Conservation (phyloP, 2,113 vertebrate species). For the Procavia capensis region DNA sequence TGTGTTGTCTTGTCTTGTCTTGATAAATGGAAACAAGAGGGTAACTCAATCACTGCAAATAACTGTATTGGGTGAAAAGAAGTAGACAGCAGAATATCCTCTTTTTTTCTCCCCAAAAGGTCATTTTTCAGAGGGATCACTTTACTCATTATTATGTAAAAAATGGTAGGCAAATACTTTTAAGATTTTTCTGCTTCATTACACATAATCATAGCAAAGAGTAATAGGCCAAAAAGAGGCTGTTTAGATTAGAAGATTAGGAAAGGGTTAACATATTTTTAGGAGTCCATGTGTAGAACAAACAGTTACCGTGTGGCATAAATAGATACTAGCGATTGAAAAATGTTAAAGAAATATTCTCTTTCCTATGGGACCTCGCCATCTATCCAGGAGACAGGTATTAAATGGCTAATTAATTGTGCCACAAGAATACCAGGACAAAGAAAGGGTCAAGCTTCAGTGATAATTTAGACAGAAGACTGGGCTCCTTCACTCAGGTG, state of each 20-base stretch:
- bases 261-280: background rate
- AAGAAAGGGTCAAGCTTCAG: background rate
- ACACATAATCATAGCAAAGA: background rate
- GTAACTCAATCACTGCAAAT: background rate
- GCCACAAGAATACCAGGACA: background rate
- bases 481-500: background rate
- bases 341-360: background rate
- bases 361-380: background rate
- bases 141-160: background rate
- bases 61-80: background rate
- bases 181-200: constrained; percentile 37
- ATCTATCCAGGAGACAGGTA: background rate
- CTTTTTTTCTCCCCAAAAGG: background rate
- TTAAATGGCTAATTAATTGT: background rate
- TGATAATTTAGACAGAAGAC: background rate
- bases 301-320: background rate
- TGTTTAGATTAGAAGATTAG: background rate
- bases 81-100: background rate
- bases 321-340: background rate
- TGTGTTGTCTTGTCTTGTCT: background rate
- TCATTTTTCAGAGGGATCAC: background rate
- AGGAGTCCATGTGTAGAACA: background rate
- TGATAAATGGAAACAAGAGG: constrained; percentile 13
- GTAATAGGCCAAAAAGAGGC: background rate
- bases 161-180: background rate